These are phyloP conservation scores for Etheostoma cragini DNA, from an alignment of 2,113 vertebrate species.

Conservation along the genomic window DNA sequence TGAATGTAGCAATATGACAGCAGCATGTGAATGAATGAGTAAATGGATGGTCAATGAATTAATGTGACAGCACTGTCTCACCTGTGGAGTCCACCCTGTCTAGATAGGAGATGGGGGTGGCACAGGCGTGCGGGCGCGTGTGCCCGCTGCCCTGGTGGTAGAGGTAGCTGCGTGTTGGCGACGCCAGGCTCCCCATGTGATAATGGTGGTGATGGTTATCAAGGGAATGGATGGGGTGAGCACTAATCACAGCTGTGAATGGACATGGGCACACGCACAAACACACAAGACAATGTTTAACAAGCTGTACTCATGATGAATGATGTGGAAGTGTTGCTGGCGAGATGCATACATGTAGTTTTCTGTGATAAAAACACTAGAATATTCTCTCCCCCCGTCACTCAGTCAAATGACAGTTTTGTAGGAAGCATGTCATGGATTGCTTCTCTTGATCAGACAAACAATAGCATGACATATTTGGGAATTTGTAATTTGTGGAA, in stretches of 20 bases:
- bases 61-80: conserved; percentile 84
- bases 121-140: conserved; percentile 85
- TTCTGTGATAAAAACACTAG: neutral
- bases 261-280: conserved; percentile 78
- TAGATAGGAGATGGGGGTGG: conserved; percentile 93
- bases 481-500: neutral
- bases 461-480: neutral
- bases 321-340: neutral
- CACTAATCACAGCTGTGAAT: conserved; percentile 99
- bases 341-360: conserved; percentile 79
- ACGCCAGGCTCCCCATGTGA: conserved; percentile 95
- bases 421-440: conserved; percentile 33
- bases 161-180: conserved; percentile 94
- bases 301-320: conserved; percentile 35
- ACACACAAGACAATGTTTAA: conserved; percentile 58
- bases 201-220: conserved; percentile 99
- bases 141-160: conserved; percentile 88
- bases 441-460: neutral
- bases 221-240: conserved; percentile 99
- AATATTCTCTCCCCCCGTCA: conserved; percentile 6
- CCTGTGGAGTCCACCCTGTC: conserved; percentile 97
- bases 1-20: conserved; percentile 18
- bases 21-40: conserved; percentile 29
- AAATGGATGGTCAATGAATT: conserved; percentile 30
- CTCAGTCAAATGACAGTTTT: conserved; percentile 1